Conservation (phyloP, 2,797 vertebrate species). For the Adrianichthys oophorus region DNA sequence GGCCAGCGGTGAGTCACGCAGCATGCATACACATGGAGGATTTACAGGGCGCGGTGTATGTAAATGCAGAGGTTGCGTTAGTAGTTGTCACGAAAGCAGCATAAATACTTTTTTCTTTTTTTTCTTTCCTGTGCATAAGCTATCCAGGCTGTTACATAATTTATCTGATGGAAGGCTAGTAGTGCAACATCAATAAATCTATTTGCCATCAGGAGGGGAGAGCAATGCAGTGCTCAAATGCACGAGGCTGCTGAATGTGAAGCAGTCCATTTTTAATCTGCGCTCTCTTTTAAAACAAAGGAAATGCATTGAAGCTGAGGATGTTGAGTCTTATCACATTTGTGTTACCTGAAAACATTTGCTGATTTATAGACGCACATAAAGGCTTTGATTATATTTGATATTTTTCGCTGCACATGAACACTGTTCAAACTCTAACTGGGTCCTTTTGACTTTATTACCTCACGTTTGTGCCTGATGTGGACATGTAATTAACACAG, state of each 20-base stretch:
- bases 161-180: slow-evolving; percentile 52
- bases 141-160: slow-evolving; percentile 64
- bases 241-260: slow-evolving; percentile 13
- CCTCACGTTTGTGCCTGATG: too few relatives aligned
- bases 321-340: too few relatives aligned
- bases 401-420: not conserved
- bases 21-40: slow-evolving; percentile 25
- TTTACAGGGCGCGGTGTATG: slow-evolving; percentile 43
- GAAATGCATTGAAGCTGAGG: not conserved
- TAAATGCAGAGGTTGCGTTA: slow-evolving; percentile 51
- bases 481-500: too few relatives aligned
- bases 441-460: too few relatives aligned
- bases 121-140: slow-evolving; percentile 43
- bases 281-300: slow-evolving; percentile 6
- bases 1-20: slow-evolving; percentile 29
- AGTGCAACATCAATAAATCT: slow-evolving; percentile 58
- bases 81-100: slow-evolving; percentile 56
- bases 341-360: not conserved
- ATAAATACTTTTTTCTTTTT: slow-evolving; percentile 36
- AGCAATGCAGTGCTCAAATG: slow-evolving; percentile 31
- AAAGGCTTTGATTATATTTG: not conserved
- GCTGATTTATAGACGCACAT: not conserved
- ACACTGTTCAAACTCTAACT: too few relatives aligned
- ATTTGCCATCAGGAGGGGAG: slow-evolving; percentile 35
- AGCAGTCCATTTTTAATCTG: slow-evolving; percentile 2